These are phyloP conservation scores for Melinaea menophilus DNA, from an alignment of 2,888 invertebrate genomes.

Conservation along the genomic window DNA sequence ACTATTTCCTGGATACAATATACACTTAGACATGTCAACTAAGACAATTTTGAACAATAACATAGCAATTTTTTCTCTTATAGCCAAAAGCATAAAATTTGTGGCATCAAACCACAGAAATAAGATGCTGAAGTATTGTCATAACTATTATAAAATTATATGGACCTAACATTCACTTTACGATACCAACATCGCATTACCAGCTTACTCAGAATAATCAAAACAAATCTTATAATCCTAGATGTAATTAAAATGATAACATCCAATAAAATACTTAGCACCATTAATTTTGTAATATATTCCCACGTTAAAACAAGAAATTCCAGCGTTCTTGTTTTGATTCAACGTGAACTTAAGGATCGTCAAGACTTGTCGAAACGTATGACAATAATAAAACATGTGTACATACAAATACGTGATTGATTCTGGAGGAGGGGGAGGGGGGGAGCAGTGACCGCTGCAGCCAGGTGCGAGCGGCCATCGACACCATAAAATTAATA, in stretches of 20 bases:
- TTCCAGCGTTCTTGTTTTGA: constrained; percentile 2
- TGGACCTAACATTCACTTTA: too few species aligned
- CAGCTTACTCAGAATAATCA: too few species aligned
- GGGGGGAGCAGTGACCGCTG: constrained; percentile 68
- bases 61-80: too few species aligned
- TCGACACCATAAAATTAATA: constrained; percentile 78
- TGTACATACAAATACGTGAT: constrained; percentile 52
- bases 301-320: background rate
- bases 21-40: too few species aligned
- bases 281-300: background rate
- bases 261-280: background rate
- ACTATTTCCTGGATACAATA: too few species aligned
- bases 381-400: constrained; percentile 36
- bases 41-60: too few species aligned
- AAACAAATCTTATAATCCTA: too few species aligned
- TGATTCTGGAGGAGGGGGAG: constrained; percentile 46
- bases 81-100: too few species aligned
- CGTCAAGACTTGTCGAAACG: constrained; percentile 20
- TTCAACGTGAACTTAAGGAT: constrained; percentile 15
- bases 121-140: too few species aligned
- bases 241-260: background rate
- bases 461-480: constrained; percentile 74
- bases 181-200: too few species aligned
- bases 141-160: too few species aligned
- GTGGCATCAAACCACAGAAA: too few species aligned